A percentile compares a stretch with the other conserved stretches of the same genome.
Conservation (phyloP, 2,888 invertebrate genomes). For the Spisula solida region DNA sequence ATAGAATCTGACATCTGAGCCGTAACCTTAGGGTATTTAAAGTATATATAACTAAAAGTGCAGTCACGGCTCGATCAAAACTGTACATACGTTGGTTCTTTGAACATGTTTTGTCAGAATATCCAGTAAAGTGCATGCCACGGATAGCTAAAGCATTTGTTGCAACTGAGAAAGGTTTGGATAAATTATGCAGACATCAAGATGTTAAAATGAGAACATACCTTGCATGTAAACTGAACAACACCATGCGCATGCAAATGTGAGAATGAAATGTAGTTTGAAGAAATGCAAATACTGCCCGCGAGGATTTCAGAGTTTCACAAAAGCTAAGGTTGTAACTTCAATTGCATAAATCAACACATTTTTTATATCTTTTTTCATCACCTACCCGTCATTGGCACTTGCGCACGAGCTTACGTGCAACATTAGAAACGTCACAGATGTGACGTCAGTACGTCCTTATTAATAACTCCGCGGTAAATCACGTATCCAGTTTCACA, state of each 20-base stretch:
- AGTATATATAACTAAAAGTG: too few species aligned
- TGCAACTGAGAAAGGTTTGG: background rate
- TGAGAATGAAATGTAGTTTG: conserved; percentile 4
- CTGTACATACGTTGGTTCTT: too few species aligned
- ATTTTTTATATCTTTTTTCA: background rate
- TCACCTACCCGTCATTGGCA: conserved; percentile 80
- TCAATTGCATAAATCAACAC: background rate
- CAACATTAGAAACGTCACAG: conserved; percentile 69
- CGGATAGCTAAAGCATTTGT: background rate
- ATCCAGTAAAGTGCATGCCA: too few species aligned
- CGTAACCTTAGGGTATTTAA: too few species aligned
- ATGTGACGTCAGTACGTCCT: conserved; percentile 43
- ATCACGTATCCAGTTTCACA: conserved; percentile 43
- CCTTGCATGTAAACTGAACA: background rate
- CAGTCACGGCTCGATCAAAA: too few species aligned
- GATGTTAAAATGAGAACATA: conserved; percentile 18
- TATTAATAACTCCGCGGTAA: conserved; percentile 31
- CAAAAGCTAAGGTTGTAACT: background rate
- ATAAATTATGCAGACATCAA: background rate
- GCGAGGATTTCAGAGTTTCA: background rate
- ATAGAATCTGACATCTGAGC: too few species aligned
- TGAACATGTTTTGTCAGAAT: too few species aligned
- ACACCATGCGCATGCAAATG: conserved; percentile 15
- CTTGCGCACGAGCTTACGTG: conserved; percentile 80
- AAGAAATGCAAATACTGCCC: background rate